These are phyloP conservation scores for Hypomesus transpacificus DNA, from an alignment of 2,113 vertebrate species.

Conservation along the genomic window DNA sequence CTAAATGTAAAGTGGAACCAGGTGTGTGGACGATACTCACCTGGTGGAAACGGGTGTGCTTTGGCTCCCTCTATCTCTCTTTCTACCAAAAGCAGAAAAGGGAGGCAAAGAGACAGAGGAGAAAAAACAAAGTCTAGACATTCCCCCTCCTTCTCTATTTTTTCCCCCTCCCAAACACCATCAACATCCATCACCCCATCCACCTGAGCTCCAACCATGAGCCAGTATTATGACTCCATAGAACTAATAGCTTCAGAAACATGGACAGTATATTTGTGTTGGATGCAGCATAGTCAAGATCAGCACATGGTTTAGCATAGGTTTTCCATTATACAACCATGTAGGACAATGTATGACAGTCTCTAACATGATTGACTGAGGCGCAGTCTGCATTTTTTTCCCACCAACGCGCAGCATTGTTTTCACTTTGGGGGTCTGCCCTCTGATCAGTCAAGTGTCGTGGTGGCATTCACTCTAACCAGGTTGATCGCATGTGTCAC, in stretches of 20 bases:
- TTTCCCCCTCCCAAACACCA: constrained; percentile 16
- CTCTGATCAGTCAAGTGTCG: constrained; percentile 12
- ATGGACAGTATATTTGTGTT: neutral
- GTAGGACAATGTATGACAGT: too few relatives aligned
- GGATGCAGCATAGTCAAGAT: too few relatives aligned
- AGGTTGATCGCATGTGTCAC: constrained; percentile 22
- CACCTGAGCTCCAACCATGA: constrained; percentile 47
- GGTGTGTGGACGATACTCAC: constrained; percentile 54
- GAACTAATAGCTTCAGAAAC: constrained; percentile 5
- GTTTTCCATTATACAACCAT: too few relatives aligned
- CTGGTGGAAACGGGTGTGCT: constrained; percentile 54
- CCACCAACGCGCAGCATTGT: too few relatives aligned
- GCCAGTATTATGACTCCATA: constrained; percentile 27
- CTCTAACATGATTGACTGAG: too few relatives aligned
- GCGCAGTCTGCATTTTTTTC: too few relatives aligned
- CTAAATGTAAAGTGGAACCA: constrained; percentile 52
- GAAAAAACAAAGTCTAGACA: constrained; percentile 20
- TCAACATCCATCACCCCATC: constrained; percentile 25
- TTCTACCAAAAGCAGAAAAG: constrained; percentile 32
- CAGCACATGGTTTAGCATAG: too few relatives aligned
- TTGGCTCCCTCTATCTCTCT: constrained; percentile 50
- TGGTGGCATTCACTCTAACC: constrained; percentile 10
- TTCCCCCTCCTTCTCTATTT: constrained; percentile 24
- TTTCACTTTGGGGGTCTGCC: too few relatives aligned
- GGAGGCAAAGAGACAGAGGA: constrained; percentile 29